These are phyloP conservation scores for Xenus cinereus DNA, from an alignment of 2,113 vertebrate genomes.

Conservation along the genomic window DNA sequence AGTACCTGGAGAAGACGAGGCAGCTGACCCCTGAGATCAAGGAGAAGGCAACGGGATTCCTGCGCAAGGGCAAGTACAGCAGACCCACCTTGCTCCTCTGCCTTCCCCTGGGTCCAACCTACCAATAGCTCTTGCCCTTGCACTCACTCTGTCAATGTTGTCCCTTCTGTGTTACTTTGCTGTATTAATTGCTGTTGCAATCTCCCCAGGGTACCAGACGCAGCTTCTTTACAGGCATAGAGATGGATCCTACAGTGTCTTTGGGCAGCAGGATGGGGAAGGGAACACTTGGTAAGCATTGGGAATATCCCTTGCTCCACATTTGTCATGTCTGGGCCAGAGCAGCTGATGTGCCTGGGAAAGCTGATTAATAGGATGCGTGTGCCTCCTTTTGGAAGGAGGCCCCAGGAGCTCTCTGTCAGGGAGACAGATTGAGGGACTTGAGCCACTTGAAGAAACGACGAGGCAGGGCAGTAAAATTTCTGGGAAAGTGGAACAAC, in stretches of 20 bases:
- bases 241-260: conserved; percentile 88
- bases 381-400: background rate
- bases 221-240: conserved; percentile 82
- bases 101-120: background rate
- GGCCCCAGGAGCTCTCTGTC: background rate
- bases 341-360: conserved; percentile 24
- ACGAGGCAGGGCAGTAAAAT: background rate
- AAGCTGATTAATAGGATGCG: conserved; percentile 78
- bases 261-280: conserved; percentile 76
- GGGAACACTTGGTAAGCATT: conserved; percentile 86
- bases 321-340: background rate
- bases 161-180: background rate
- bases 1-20: conserved; percentile 79
- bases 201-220: conserved; percentile 79
- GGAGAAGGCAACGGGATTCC: conserved; percentile 66
- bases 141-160: background rate
- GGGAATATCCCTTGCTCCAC: background rate
- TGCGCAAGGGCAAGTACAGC: conserved; percentile 73
- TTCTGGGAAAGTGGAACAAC: background rate
- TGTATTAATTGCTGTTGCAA: background rate
- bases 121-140: background rate
- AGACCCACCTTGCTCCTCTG: background rate
- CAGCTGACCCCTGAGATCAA: conserved; percentile 76
- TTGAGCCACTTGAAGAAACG: background rate
- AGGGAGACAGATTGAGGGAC: background rate